Evolutionary conservation across 2,113 vertebrate genomes (phyloP), one percentile per base, ranked within the genome.

Genomic region (Ammodytes marinus): DNA sequence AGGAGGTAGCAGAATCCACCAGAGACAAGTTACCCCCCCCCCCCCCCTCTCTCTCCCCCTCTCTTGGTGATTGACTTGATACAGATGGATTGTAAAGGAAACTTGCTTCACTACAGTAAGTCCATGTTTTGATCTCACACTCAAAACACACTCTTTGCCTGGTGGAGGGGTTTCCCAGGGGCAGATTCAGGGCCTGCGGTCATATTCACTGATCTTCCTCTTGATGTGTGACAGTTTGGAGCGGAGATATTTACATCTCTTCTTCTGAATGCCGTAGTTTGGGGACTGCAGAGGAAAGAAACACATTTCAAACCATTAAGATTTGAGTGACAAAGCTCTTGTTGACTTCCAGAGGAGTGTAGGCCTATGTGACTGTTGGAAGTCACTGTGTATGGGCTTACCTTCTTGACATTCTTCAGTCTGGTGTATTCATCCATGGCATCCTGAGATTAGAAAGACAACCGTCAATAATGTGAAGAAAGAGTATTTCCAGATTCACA

Each of bases 191-290:
- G 87, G 84, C 54, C 95, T 89, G 53, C 73, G 92, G 70, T 98
- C 97, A 37, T 97, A 98, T 53, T 97, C 95, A 8, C 89, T 94
- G 84, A 98, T 96, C 95, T 93, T 97, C 74, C 74, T 94, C 91
- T 98, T 98, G 92, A 98, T 94, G 84, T 97, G 95, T 0, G 96
- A 95, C 66, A 98, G 92, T 89, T 96, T 97, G 66, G 90, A 91
- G 84, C 95, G 94, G 61, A 98, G 93, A 60, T 95, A 91, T 82
- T 96, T 97, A 86, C 94, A 95, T 54, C 90, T 94, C 79, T 86
- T 94, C 93, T 95, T 97, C 85, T 96, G 97, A 45, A 83, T 90
- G 84, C 95, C 95, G 81, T 97, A 97, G 45, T 95, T 94, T 77
- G 94, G n/a, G n/a, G 96, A 95, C 97, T 98, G 72, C 17, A 78